Evolutionary conservation across 2,888 invertebrate genomes (phyloP).

Genomic region (Opisthograptis luteolata): DNA sequence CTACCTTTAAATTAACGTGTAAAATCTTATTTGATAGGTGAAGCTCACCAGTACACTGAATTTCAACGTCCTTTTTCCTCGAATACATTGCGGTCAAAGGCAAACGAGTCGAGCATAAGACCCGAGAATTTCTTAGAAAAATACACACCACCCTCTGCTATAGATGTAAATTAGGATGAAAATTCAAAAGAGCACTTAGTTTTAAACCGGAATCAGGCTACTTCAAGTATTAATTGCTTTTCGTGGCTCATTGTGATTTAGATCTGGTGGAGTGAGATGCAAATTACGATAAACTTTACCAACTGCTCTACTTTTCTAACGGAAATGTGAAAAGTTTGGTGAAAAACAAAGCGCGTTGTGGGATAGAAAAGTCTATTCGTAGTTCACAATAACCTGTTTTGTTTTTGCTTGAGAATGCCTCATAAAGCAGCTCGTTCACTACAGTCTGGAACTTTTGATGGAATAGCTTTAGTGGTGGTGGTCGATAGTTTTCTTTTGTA

Average conservation of each 20-base stretch:
- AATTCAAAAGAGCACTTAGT: constrained; percentile 80
- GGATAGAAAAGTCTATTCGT: constrained; percentile 56
- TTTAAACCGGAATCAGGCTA: constrained; percentile 76
- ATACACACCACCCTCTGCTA: constrained; percentile 42
- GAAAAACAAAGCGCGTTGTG: constrained; percentile 62
- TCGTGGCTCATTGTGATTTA: constrained; percentile 81
- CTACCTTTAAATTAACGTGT: neutral
- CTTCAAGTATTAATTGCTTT: constrained; percentile 83
- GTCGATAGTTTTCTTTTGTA: constrained; percentile 12
- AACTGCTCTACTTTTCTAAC: constrained; percentile 78
- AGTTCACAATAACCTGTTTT: constrained; percentile 42
- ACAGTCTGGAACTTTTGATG: constrained; percentile 23
- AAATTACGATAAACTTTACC: constrained; percentile 76
- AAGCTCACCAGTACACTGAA: constrained; percentile 9
- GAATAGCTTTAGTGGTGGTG: neutral
- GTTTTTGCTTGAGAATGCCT: constrained; percentile 30
- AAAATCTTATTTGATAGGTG: constrained; percentile 2
- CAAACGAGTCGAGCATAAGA: constrained; percentile 17
- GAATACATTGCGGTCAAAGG: constrained; percentile 18
- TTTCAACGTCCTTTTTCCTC: constrained; percentile 11
- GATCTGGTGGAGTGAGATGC: constrained; percentile 77
- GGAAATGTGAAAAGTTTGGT: constrained; percentile 73
- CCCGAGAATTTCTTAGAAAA: constrained; percentile 20
- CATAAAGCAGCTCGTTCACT: constrained; percentile 32
- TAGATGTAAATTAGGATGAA: constrained; percentile 70